Evolutionary conservation across 2,888 invertebrate species (phyloP).

Genomic region (Idaea aversata): DNA sequence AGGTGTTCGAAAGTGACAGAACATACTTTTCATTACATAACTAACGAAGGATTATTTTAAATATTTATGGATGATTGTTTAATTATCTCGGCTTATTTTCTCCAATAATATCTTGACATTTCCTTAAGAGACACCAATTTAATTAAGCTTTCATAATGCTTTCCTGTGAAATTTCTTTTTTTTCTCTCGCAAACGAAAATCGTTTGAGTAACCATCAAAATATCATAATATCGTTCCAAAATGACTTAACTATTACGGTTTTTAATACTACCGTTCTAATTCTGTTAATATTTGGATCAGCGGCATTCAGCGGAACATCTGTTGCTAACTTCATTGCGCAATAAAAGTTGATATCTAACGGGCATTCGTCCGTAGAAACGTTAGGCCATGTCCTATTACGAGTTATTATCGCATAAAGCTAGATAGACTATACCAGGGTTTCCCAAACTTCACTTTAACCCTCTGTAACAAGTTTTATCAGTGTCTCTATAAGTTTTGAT

Average conservation of each 20-base stretch:
- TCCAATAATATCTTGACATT: not conserved
- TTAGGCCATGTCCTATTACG: conserved; percentile 14
- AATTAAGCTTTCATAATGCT: not conserved
- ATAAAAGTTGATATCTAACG: conserved; percentile 4
- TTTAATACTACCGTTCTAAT: conserved; percentile 4
- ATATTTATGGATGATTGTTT: too few relatives aligned
- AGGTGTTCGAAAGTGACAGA: too few relatives aligned
- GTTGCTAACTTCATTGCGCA: conserved; percentile 11
- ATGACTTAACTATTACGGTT: conserved; percentile 1
- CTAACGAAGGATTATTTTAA: too few relatives aligned
- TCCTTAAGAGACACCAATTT: not conserved
- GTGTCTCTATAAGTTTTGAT: too few relatives aligned
- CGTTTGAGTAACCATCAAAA: not conserved
- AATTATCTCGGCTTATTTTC: too few relatives aligned
- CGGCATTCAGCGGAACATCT: not conserved
- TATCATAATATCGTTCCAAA: not conserved
- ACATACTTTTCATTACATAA: too few relatives aligned
- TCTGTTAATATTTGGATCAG: conserved; percentile 1
- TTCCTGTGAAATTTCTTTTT: not conserved
- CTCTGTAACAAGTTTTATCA: not conserved
- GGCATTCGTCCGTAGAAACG: conserved; percentile 1
- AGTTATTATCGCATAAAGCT: conserved; percentile 17
- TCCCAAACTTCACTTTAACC: not conserved
- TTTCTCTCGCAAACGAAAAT: not conserved
- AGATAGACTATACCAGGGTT: not conserved